Evolutionary conservation across 2,888 invertebrate genomes (phyloP).

Genomic region (Sepioteuthis lessoniana): DNA sequence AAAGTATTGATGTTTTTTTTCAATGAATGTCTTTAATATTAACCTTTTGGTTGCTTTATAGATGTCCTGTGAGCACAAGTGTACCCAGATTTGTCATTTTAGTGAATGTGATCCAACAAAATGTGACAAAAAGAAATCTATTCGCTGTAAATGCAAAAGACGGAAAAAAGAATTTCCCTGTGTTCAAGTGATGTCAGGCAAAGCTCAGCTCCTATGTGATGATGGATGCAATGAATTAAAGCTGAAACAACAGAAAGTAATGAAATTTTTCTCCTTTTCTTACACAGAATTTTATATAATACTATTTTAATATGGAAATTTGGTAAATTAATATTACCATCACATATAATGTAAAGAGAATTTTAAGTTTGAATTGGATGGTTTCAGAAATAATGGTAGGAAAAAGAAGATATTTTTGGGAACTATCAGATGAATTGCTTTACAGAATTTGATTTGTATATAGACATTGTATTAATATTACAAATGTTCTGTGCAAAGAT

Average conservation of each 20-base stretch:
- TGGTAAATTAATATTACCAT: too few relatives aligned
- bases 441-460: too few relatives aligned
- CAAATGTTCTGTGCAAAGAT: too few relatives aligned
- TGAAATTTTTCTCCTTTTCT: not conserved
- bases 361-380: too few relatives aligned
- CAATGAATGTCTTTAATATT: not conserved
- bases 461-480: too few relatives aligned
- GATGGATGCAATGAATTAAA: slow-evolving; percentile 66
- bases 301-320: not conserved
- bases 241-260: slow-evolving; percentile 66
- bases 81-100: slow-evolving; percentile 71
- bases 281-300: not conserved
- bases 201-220: slow-evolving; percentile 68
- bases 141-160: slow-evolving; percentile 86
- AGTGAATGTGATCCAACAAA: slow-evolving; percentile 71
- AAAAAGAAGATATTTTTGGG: too few relatives aligned
- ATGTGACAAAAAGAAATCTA: slow-evolving; percentile 87
- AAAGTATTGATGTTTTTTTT: not conserved
- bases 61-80: slow-evolving; percentile 88
- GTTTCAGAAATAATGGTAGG: too few relatives aligned
- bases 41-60: slow-evolving; percentile 72
- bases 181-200: slow-evolving; percentile 55
- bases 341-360: too few relatives aligned
- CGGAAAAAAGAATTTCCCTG: slow-evolving; percentile 85
- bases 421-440: too few relatives aligned